Evolutionary conservation across 2,888 invertebrate genomes (phyloP), one percentile per base, ranked within the genome.

Genomic region (Volucella zonaria): DNA sequence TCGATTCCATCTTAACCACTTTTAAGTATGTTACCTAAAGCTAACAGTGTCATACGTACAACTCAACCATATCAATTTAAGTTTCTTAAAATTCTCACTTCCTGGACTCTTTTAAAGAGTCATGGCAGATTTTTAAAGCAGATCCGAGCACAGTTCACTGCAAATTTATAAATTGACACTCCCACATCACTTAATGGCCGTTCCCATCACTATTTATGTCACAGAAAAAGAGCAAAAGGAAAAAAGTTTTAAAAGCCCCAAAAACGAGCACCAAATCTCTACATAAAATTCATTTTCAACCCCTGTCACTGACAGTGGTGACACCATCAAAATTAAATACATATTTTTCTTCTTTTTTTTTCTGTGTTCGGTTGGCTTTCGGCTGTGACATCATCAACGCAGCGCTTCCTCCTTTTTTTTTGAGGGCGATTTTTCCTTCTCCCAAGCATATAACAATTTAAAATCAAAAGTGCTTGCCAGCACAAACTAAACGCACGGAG

Each of bases 221-320:
- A 38, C 38, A 66, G 42, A 76, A 76, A 58, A 15, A 40, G n/a
- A 54, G 3, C 9, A 75, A 58, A 51, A 56, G 52, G 23, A 45
- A 56, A 56, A 8, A 47, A 68, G 54, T 49, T 9, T 38, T 8
- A 59, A 76, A 66, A 82, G 31, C 31, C 31, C 31, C 31, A 31
- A 6, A 31, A 31, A 31, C 31, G 6, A 31, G 31, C 31, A 31
- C 62, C 40, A 67, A 61, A 68, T 62, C 62, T 58, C 43, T 71
- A 77, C 71, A 66, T 52, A 52, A 71, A 76, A 71, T 71, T 76
- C 76, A 82, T 71, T 77, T 77, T 76, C 82, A 71, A 71, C 71
- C 56, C 47, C 68, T 82, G 77, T 82, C 81, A 66, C 49, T 59
- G 71, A 31, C 64, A 70, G 59, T 61, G 82, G 59, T 76, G 76